Percentiles rank a stretch among this genome's conserved stretches.
phyloP scores from a whole-genome alignment of 2,888 invertebrate species.

The Harmothoe impar region DNA sequence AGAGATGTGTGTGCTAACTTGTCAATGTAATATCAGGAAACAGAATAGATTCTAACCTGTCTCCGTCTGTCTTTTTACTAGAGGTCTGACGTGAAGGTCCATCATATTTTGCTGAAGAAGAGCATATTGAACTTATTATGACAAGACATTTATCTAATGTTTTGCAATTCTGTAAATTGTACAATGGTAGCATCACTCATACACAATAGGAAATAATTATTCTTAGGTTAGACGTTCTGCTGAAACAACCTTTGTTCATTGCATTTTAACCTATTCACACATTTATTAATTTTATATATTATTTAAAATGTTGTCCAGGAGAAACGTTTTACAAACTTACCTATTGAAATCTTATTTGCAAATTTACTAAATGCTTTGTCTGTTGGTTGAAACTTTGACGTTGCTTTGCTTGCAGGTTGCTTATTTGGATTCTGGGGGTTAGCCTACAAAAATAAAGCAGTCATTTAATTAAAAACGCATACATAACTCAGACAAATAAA shows the following conservation, averaged over 20 bases:
- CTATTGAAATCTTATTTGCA: constrained; percentile 92
- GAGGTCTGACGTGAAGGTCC: background rate
- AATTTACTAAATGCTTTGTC: constrained; percentile 92
- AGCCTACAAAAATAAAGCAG: constrained; percentile 19
- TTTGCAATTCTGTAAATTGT: no score
- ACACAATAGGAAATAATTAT: no score
- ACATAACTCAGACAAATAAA: background rate
- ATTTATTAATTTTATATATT: no score
- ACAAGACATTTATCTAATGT: no score
- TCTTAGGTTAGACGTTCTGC: no score
- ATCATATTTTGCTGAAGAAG: constrained; percentile 40
- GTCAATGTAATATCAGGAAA: no score
- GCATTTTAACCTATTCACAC: no score
- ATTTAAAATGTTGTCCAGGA: background rate
- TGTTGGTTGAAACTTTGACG: constrained; percentile 86
- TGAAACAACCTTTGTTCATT: no score
- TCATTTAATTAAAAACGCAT: background rate
- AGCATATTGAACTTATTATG: background rate
- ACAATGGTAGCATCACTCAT: no score
- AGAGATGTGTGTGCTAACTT: no score
- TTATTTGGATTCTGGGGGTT: constrained; percentile 61
- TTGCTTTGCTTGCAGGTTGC: constrained; percentile 26
- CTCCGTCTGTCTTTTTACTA: constrained; percentile 40
- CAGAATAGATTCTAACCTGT: constrained; percentile 48
- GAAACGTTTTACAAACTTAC: constrained; percentile 70